Evolutionary conservation across 2,113 vertebrate species (phyloP).

Genomic region (Rhinopomastus cyanomelas): DNA sequence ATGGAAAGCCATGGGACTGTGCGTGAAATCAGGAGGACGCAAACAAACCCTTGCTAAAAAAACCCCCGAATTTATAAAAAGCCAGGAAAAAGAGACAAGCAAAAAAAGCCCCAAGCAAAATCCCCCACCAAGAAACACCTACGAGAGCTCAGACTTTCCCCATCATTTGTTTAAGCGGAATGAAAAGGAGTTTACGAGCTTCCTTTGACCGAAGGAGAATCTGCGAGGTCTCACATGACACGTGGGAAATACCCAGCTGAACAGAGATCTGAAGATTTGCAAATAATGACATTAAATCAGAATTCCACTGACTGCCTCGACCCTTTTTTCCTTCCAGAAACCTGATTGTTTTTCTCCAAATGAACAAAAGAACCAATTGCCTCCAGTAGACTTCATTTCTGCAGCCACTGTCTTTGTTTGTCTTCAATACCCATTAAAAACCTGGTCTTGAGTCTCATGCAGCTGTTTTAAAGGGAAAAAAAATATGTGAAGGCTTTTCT

Average conservation of each 20-base stretch:
- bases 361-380: slow-evolving; percentile 85
- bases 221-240: background rate
- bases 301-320: slow-evolving; percentile 37
- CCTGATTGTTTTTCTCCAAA: slow-evolving; percentile 76
- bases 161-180: slow-evolving; percentile 7
- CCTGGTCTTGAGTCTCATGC: slow-evolving; percentile 80
- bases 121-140: background rate
- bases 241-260: background rate
- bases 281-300: slow-evolving; percentile 45
- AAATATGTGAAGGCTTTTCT: slow-evolving; percentile 89
- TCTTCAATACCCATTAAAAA: slow-evolving; percentile 89
- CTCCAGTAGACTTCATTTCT: slow-evolving; percentile 84
- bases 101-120: background rate
- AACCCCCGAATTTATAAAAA: background rate
- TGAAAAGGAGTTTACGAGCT: background rate
- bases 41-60: background rate
- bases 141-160: background rate
- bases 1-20: background rate
- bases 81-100: background rate
- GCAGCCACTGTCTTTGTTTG: slow-evolving; percentile 81
- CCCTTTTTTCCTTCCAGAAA: slow-evolving; percentile 68
- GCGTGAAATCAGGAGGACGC: background rate
- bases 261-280: slow-evolving; percentile 18
- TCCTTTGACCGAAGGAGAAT: background rate
- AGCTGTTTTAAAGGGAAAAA: slow-evolving; percentile 82